Base-by-base conservation (phyloP, 2,797 vertebrate species). In the Acanthis flammea region DNA sequence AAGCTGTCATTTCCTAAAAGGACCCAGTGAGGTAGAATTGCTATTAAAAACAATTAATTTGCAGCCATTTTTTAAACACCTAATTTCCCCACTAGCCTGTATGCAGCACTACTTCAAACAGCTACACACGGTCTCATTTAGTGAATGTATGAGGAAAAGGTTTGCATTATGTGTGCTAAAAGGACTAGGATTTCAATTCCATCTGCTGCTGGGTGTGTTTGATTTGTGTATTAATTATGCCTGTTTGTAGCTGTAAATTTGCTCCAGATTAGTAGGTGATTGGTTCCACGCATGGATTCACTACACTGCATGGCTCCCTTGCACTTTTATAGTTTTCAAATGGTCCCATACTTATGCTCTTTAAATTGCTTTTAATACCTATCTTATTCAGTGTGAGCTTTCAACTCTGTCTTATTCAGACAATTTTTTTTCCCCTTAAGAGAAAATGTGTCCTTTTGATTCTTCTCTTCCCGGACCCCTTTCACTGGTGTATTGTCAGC, bases 141-240 rank as follows among this genome's bases (percentile, higher is more conserved):
- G 94, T 68, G 71, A 91, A 75, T 91, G 75, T 86, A 95, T 23
- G 86, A 90, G 76, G 73, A 77, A 83, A 66, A 94, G 62, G 85
- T 86, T 92, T 96, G 94, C 72, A 66, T 81, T 90, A 75, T 42
- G 88, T 93, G 93, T 89, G 68, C 86, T 77, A 71, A 83, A 91
- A 95, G 89, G 81, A 68, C 58, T 85, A 82, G 71, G 74, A 87
- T 95, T 94, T 92, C 88, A 89, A 18, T 89, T 95, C 94, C 93
- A 94, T 95, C 90, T 96, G 92, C 92, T 0, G 7, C 75, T 72
- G 86, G 50, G 94, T 96, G 95, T 94, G 90, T 87, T 93, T 96
- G 95, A 96, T 79, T 95, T 93, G 88, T 95, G 76, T 90, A 95
- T 95, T 94, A 96, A 97, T 96, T 97, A 93, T 93, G 82, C 66